Evolutionary conservation across 1,140 invertebrate genomes (phyloP), one percentile per base, ranked within the genome.

Genomic region (Drosophila ohnishii): DNA sequence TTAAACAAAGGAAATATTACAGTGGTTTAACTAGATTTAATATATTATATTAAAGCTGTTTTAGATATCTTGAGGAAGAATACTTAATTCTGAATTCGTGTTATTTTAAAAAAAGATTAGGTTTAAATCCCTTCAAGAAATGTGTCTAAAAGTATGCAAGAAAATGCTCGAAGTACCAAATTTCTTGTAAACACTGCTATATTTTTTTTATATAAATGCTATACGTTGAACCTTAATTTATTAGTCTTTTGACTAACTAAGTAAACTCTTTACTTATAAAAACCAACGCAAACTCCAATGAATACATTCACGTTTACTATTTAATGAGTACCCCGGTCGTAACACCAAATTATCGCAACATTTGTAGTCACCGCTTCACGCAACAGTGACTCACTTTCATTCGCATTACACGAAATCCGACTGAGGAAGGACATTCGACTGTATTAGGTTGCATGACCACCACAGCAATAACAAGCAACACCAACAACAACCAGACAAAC

Each of bases 291-390:
- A 32, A 10, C 10, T 32, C 10, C 16, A 50, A 32, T 32, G 28
- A 50, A 50, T 32, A 32, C 48, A 50, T 50, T 5, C 48, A 11
- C 5, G 28, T 2, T 25, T 3, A 2, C 5, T n/a, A 55, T 14
- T 9, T n/a, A 25, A 39, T 37, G 35, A n/a, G 34, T 37, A 35
- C 1, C 13, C 0, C 7, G 9, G 51, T 25, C 2, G 34, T 10
- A 14, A n/a, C 13, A n/a, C 32, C 19, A 55, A 55, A 55, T 37
- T 37, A 55, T 55, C 34, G 8, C 34, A 10, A 55, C 51, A 55
- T 37, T 37, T n/a, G 19, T 37, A 55, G 34, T 47, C 45, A 8
- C 19, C 34, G 19, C 8, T 55, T 55, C 34, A 37, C 51, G 51
- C 51, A 55, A 37, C 34, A 25, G 19, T 55, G 51, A 37, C 51